phyloP scores from a whole-genome alignment of 2,888 invertebrate genomes.

The Ormyrus thymus region DNA sequence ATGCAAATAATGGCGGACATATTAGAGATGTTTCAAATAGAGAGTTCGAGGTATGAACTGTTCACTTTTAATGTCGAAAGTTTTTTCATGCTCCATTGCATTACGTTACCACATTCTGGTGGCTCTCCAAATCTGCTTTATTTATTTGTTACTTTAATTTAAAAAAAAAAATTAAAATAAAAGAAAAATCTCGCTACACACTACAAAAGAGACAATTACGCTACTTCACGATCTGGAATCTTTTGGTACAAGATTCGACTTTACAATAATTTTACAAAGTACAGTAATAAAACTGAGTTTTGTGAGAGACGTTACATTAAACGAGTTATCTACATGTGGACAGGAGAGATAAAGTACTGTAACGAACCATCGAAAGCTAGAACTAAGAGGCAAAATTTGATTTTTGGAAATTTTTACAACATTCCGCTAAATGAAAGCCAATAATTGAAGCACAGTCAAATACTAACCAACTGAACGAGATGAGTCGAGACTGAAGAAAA shows the following conservation, averaged over 20 bases:
- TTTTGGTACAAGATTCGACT: slow-evolving; percentile 7
- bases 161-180: slow-evolving; percentile 39
- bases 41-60: slow-evolving; percentile 45
- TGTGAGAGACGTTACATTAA: slow-evolving; percentile 46
- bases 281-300: slow-evolving; percentile 44
- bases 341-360: slow-evolving; percentile 51
- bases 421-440: slow-evolving; percentile 54
- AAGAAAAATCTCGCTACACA: slow-evolving; percentile 46
- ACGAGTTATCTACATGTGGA: slow-evolving; percentile 51
- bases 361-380: slow-evolving; percentile 53
- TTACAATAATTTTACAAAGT: slow-evolving; percentile 13
- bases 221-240: slow-evolving; percentile 42
- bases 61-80: slow-evolving; percentile 51
- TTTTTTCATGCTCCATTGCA: slow-evolving; percentile 73
- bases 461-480: slow-evolving; percentile 42
- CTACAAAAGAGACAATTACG: slow-evolving; percentile 50
- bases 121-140: slow-evolving; percentile 71
- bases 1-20: slow-evolving; percentile 54
- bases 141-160: slow-evolving; percentile 25
- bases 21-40: slow-evolving; percentile 46
- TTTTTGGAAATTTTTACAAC: slow-evolving; percentile 52
- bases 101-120: slow-evolving; percentile 72
- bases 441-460: slow-evolving; percentile 55
- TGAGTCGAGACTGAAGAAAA: slow-evolving; percentile 40
- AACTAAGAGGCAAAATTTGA: slow-evolving; percentile 46